Conservation (phyloP, 2,113 vertebrate genomes). For the Nothobranchius furzeri region DNA sequence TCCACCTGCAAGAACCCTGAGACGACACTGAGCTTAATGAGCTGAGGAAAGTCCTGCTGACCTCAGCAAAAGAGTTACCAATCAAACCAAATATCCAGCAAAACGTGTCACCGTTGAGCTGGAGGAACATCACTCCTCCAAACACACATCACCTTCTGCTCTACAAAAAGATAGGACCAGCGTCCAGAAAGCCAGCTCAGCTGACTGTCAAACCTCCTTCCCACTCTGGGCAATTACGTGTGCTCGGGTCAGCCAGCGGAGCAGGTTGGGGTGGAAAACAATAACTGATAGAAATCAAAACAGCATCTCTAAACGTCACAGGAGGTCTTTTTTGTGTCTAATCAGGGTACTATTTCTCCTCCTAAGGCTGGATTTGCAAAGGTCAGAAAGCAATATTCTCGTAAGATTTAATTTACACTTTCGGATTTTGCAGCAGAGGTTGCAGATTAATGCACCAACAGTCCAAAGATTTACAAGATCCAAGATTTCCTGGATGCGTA, state of each 20-base stretch:
- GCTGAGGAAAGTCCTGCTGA: not conserved
- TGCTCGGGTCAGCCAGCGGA: not conserved
- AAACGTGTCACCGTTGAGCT: constrained; percentile 6
- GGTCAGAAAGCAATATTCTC: not conserved
- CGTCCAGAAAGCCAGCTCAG: not conserved
- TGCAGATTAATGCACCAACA: not conserved
- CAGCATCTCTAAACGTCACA: no score
- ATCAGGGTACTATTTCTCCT: not conserved
- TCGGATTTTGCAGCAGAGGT: not conserved
- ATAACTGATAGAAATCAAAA: not conserved
- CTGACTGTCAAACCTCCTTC: not conserved
- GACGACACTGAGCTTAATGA: constrained; percentile 19
- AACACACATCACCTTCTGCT: constrained; percentile 1
- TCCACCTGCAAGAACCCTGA: constrained; percentile 8
- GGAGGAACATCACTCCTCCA: not conserved
- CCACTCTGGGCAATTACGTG: not conserved
- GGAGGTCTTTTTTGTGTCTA: no score
- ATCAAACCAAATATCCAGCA: constrained; percentile 5
- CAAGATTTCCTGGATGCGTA: not conserved
- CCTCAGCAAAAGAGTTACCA: constrained; percentile 1
- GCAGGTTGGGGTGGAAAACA: not conserved
- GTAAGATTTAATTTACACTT: not conserved
- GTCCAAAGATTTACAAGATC: not conserved
- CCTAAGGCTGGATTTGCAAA: not conserved
- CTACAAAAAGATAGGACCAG: not conserved